Evolutionary conservation across 2,113 vertebrate genomes (phyloP).

Genomic region (Pterocles burchelli): DNA sequence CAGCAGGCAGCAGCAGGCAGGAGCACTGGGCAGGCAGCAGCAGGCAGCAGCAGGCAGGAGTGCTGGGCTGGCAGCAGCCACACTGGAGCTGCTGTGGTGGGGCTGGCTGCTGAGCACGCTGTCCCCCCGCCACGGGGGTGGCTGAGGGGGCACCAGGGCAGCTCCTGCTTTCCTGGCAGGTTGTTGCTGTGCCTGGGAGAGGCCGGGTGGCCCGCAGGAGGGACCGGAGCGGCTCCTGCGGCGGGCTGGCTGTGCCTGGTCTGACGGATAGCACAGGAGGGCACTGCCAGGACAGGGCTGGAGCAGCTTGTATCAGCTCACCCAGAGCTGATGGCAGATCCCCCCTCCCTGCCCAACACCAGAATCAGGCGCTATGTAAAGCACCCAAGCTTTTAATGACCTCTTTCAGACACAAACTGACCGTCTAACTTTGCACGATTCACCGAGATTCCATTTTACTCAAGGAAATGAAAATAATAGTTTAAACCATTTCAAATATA

Average conservation of each 20-base stretch:
- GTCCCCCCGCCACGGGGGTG: fast-evolving
- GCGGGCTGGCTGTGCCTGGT: background rate
- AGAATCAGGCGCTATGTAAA: background rate
- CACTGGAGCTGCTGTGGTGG: fast-evolving
- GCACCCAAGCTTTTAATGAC: background rate
- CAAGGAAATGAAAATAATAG: constrained; percentile 56
- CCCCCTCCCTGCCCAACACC: background rate
- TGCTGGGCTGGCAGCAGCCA: fast-evolving
- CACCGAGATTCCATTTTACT: constrained; percentile 11
- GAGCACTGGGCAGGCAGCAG: background rate
- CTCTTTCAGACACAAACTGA: constrained; percentile 19
- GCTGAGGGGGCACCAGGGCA: too few species aligned
- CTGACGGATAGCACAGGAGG: too few species aligned
- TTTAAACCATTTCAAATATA: constrained; percentile 32
- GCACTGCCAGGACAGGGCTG: background rate
- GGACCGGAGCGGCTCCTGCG: too few species aligned
- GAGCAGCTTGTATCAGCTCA: background rate
- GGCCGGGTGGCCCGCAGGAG: background rate
- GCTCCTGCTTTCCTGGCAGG: background rate
- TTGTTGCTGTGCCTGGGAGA: background rate
- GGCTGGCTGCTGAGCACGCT: background rate
- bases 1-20: background rate
- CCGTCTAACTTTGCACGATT: constrained; percentile 1
- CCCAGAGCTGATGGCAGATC: background rate
- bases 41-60: background rate